These are phyloP conservation scores for Tauraco erythrolophus DNA, from an alignment of 2,113 vertebrate species.

Conservation along the genomic window DNA sequence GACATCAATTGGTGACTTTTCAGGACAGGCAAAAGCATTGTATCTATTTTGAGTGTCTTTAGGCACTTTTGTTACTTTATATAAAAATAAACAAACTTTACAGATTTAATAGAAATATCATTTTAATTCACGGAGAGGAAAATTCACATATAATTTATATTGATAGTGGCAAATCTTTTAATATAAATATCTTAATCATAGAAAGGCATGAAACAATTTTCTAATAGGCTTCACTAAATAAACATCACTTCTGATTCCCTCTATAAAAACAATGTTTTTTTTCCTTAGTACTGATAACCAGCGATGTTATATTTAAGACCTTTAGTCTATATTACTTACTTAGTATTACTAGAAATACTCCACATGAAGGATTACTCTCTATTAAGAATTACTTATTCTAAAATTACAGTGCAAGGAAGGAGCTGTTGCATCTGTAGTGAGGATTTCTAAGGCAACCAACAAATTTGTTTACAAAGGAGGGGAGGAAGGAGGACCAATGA, in stretches of 20 bases:
- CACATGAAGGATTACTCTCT: background rate
- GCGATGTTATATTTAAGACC: background rate
- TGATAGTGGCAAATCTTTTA: background rate
- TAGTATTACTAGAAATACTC: background rate
- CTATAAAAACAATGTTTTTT: background rate
- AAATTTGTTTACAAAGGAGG: background rate
- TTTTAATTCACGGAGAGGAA: background rate
- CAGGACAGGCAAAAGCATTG: background rate
- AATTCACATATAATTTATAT: background rate
- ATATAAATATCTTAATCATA: background rate
- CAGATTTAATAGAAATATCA: background rate
- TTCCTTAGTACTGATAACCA: background rate
- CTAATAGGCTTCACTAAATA: background rate
- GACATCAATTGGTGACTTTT: background rate
- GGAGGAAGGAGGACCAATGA: background rate
- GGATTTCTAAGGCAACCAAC: background rate
- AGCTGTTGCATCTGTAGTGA: background rate
- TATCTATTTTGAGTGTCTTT: background rate
- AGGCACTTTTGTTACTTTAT: background rate
- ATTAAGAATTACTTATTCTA: background rate
- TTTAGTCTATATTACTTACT: background rate
- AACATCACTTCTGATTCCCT: background rate
- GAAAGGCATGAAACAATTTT: background rate
- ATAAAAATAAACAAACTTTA: background rate
- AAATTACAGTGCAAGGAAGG: background rate